phyloP scores from a whole-genome alignment of 2,113 vertebrate species.

The Paramormyrops kingsleyae region DNA sequence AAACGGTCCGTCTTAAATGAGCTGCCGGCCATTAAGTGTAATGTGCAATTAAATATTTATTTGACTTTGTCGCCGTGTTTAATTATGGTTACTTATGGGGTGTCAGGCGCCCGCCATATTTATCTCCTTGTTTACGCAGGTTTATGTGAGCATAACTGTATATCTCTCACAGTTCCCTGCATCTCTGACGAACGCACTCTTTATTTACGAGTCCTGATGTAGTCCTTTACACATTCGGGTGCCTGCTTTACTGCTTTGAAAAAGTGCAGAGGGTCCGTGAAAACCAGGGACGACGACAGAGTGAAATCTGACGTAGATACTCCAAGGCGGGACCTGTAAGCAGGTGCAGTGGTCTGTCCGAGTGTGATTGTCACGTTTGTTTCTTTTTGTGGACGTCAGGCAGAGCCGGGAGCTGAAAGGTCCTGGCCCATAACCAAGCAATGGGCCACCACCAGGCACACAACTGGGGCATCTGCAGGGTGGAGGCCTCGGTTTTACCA shows the following conservation, averaged over 20 bases:
- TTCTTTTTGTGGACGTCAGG: not conserved
- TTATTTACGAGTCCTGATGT: not conserved
- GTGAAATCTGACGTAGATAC: not conserved
- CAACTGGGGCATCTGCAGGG: not conserved
- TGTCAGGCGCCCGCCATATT: not conserved
- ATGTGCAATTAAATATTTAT: conserved; percentile 28
- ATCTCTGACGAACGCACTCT: not conserved
- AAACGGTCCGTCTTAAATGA: not conserved
- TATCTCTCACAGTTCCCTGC: not conserved
- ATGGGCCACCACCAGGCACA: not conserved
- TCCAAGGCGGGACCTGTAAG: not conserved
- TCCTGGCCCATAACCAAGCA: not conserved
- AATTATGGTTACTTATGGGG: conserved; percentile 19
- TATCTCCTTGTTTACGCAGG: conserved; percentile 3
- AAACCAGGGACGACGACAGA: not conserved
- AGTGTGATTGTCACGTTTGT: not conserved
- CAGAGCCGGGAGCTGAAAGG: not conserved
- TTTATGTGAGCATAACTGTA: conserved; percentile 2
- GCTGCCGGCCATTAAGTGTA: conserved; percentile 21
- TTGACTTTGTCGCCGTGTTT: conserved; percentile 4
- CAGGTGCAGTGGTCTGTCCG: not conserved
- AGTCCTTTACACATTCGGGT: not conserved
- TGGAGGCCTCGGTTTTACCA: not conserved
- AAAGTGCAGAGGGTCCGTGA: not conserved
- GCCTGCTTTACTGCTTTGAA: not conserved